A percentile compares a stretch with the other conserved stretches of the same genome.
phyloP scores from a whole-genome alignment of 2,797 vertebrate genomes.

The Tragelaphus oryx region DNA sequence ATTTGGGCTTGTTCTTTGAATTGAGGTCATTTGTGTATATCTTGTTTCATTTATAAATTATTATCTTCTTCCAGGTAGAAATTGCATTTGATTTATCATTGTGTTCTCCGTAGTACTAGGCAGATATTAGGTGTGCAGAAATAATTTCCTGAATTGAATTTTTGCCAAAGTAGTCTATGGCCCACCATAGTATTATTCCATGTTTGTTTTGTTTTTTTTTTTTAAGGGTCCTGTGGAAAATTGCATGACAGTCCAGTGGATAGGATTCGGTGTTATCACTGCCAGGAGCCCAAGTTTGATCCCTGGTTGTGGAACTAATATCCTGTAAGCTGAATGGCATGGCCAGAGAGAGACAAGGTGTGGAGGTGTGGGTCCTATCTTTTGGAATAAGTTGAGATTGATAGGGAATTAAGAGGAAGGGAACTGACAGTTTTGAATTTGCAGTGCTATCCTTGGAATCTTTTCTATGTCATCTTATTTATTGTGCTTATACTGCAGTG shows the following conservation, averaged over 20 bases:
- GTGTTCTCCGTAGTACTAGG: neutral
- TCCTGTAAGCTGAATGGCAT: neutral
- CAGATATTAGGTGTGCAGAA: neutral
- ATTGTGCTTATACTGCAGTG: neutral
- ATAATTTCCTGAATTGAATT: slow-evolving; percentile 16
- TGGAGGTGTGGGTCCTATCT: neutral
- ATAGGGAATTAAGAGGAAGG: neutral
- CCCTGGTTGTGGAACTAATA: neutral
- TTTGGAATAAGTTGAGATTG: neutral
- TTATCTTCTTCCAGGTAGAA: neutral
- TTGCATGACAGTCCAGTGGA: neutral
- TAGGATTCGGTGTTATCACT: neutral
- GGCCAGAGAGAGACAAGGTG: neutral
- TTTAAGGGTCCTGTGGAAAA: neutral
- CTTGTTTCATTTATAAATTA: slow-evolving; percentile 9
- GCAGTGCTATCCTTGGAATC: neutral
- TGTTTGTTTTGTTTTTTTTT: neutral
- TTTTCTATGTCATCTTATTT: neutral
- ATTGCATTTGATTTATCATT: neutral
- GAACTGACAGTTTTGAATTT: neutral
- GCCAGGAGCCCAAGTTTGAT: neutral
- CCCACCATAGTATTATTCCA: neutral
- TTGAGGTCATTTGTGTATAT: neutral
- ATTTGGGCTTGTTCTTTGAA: slow-evolving; percentile 39
- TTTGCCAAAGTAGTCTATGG: neutral